Conservation (phyloP, 2,113 vertebrate species). For the Trichechus manatus region DNA sequence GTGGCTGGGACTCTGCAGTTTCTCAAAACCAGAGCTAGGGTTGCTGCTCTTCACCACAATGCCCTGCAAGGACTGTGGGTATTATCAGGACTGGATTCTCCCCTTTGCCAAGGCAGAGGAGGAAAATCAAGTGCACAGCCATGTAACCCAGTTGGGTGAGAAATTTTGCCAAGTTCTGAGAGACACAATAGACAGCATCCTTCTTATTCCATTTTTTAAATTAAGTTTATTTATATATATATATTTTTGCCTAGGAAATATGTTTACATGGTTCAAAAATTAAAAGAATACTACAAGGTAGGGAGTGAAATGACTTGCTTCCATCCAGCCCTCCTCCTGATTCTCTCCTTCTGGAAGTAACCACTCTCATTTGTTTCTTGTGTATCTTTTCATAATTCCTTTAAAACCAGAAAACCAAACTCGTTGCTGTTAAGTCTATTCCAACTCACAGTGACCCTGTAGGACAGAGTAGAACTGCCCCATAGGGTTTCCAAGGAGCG, state of each 20-base stretch:
- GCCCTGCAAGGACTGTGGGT: neutral
- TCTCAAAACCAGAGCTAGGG: neutral
- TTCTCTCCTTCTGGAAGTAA: neutral
- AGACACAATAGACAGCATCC: neutral
- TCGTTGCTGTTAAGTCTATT: too few relatives aligned
- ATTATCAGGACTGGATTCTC: neutral
- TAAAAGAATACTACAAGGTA: neutral
- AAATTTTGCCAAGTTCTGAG: neutral
- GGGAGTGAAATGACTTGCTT: too few relatives aligned
- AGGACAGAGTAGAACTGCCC: too few relatives aligned
- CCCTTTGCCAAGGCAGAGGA: neutral
- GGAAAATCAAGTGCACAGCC: neutral
- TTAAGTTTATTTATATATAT: neutral
- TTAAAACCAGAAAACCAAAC: too few relatives aligned
- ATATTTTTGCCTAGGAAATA: neutral
- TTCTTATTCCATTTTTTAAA: neutral
- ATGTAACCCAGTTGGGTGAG: too few relatives aligned
- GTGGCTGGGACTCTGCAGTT: too few relatives aligned
- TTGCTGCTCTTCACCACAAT: rapidly evolving
- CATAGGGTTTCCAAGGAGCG: too few relatives aligned
- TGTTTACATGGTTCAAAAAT: neutral
- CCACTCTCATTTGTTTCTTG: neutral
- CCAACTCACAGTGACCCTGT: too few relatives aligned
- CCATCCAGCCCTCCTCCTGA: neutral
- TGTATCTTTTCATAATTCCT: neutral